Conservation (phyloP, 2,113 vertebrate species). For the Tachysurus vachellii region DNA sequence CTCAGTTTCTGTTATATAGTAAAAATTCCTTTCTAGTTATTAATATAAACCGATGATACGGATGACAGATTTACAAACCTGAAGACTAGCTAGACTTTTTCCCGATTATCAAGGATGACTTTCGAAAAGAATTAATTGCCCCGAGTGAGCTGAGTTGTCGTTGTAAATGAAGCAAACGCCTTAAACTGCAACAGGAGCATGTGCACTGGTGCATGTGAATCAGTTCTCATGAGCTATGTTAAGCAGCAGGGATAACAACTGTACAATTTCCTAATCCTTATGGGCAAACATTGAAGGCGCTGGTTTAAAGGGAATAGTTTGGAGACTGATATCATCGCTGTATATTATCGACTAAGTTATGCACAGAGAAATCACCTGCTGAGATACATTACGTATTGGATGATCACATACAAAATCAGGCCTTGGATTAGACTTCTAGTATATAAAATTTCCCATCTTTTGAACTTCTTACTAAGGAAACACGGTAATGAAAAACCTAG, state of each 20-base stretch:
- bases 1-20: background rate
- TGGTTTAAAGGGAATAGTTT: background rate
- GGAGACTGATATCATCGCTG: background rate
- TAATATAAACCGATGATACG: background rate
- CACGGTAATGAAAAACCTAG: slow-evolving; percentile 1
- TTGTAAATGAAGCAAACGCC: background rate
- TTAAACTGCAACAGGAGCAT: background rate
- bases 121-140: background rate
- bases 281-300: background rate
- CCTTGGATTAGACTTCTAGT: background rate
- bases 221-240: slow-evolving; percentile 8
- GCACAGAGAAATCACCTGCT: background rate
- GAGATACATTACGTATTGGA: background rate
- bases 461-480: background rate
- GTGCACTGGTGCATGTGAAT: slow-evolving; percentile 18
- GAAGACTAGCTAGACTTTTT: background rate
- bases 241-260: background rate
- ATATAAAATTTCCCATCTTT: background rate
- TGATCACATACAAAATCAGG: background rate
- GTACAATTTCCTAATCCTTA: background rate
- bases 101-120: background rate
- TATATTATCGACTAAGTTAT: background rate
- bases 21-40: background rate
- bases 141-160: background rate
- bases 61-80: background rate